Evolutionary conservation across 2,797 vertebrate genomes (phyloP).

Genomic region (Hylomyscus alleni): DNA sequence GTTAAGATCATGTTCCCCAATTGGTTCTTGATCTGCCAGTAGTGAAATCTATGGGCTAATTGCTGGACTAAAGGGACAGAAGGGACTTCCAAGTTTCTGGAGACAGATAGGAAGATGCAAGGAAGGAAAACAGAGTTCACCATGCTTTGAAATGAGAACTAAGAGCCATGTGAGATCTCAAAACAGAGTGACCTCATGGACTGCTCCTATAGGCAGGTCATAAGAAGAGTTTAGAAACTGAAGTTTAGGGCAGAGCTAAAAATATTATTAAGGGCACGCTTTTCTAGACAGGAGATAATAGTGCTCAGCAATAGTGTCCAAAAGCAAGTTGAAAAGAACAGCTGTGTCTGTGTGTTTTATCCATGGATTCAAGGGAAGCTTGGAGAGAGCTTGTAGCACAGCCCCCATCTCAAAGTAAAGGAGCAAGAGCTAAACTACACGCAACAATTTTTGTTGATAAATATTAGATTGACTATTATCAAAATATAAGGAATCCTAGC

Average conservation of each 20-base stretch:
- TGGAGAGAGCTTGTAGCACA: not conserved
- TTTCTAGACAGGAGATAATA: not conserved
- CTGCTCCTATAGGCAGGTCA: too few relatives aligned
- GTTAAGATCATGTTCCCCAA: not conserved
- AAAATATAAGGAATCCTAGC: not conserved
- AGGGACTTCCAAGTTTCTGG: not conserved
- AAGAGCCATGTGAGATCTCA: not conserved
- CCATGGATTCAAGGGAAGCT: not conserved
- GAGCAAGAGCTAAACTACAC: not conserved
- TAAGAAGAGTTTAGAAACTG: not conserved
- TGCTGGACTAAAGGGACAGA: not conserved
- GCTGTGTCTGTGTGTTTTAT: not conserved
- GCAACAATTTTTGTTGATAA: not conserved
- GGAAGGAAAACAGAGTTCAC: not conserved
- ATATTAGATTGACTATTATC: not conserved
- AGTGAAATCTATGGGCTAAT: not conserved
- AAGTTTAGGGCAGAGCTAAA: not conserved
- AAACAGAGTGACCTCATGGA: not conserved
- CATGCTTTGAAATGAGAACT: not conserved
- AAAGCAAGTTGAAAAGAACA: not conserved
- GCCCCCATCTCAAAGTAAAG: not conserved
- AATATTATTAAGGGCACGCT: not conserved
- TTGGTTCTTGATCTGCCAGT: not conserved
- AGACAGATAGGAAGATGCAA: not conserved
- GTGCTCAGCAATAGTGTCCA: not conserved